Evolutionary conservation across 1,140 invertebrate species (phyloP), one percentile per base, ranked within the genome.

Genomic region (Prorops nasuta): DNA sequence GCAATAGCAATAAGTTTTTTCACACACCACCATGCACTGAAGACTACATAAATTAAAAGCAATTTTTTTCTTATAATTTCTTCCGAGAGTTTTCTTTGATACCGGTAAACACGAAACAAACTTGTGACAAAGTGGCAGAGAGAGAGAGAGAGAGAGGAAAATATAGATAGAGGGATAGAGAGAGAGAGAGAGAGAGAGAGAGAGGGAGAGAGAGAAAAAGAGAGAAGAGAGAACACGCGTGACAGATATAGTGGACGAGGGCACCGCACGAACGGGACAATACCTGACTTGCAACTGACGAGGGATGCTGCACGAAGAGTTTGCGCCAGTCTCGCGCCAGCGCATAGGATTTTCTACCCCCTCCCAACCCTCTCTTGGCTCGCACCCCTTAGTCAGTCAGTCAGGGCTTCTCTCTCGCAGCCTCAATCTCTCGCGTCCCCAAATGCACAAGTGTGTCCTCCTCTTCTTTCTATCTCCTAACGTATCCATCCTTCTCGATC

Each of bases 261-360:
- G 49, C 20, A 44, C 44, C 57, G 55, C 56, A 51, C 63, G 67
- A 54, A 56, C 70, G 69, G 68, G 66, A 69, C 70, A 67, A 71
- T 70, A 68, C 62, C 73, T 63, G 63, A 74, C 51, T 68, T 71
- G 66, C 67, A 67, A 76, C 73, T 77, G 73, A 72, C 61, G 64
- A 65, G 58, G 61, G 69, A 74, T 69, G 72, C 74, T 71, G 72
- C 64, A 66, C 50, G 65, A 60, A 74, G 71, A 70, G 67, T 72
- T 74, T 72, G 68, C 71, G 71, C 69, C 66, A 59, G 62, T 47
- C 38, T 65, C 57, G 63, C 69, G 66, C 65, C 61, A 66, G 70
- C 72, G 72, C 74, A 72, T 58, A 64, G 54, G 56, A 62, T 64
- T 55, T 60, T 56, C 51, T 41, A 53, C 53, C 53, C 51, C 50